Evolutionary conservation across 2,113 vertebrate genomes (phyloP).

Genomic region (sheep (Ovis aries)): DNA sequence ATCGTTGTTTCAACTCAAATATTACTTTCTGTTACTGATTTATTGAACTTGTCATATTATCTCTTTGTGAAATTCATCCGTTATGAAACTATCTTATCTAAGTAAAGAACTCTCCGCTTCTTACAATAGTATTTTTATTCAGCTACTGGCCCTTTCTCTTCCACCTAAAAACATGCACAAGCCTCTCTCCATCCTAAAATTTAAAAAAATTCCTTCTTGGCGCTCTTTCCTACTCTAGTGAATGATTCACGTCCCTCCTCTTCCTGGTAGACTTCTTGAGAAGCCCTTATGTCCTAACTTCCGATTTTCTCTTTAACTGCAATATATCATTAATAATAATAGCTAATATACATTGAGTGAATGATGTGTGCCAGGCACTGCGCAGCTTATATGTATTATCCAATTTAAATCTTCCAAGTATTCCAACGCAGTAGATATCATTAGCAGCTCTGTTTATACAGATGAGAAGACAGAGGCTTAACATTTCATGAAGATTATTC

Average conservation of each 20-base stretch:
- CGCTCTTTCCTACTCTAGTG: not conserved
- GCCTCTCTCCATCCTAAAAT: not conserved
- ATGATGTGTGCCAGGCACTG: not conserved
- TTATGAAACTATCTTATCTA: slow-evolving; percentile 41
- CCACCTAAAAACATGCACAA: slow-evolving; percentile 8
- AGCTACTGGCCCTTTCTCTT: not conserved
- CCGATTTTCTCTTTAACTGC: not conserved
- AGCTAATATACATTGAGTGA: not conserved
- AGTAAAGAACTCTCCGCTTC: slow-evolving; percentile 9
- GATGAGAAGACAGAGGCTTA: not conserved
- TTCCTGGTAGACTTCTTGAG: not conserved
- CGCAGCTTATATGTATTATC: not conserved
- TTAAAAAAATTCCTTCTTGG: not conserved
- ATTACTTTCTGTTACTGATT: slow-evolving; percentile 42
- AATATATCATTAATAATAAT: not conserved
- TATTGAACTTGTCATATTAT: slow-evolving; percentile 52
- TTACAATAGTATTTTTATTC: slow-evolving; percentile 33
- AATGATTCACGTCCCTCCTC: not conserved
- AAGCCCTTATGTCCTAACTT: not conserved
- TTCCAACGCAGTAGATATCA: not conserved
- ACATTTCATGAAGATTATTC: not conserved
- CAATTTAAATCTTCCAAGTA: not conserved
- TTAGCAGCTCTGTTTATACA: not conserved
- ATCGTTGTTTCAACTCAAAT: slow-evolving; percentile 30
- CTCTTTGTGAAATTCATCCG: slow-evolving; percentile 22